These are phyloP conservation scores for Holcopasites calliopsidis DNA, from an alignment of 1,140 invertebrate genomes.

Conservation along the genomic window DNA sequence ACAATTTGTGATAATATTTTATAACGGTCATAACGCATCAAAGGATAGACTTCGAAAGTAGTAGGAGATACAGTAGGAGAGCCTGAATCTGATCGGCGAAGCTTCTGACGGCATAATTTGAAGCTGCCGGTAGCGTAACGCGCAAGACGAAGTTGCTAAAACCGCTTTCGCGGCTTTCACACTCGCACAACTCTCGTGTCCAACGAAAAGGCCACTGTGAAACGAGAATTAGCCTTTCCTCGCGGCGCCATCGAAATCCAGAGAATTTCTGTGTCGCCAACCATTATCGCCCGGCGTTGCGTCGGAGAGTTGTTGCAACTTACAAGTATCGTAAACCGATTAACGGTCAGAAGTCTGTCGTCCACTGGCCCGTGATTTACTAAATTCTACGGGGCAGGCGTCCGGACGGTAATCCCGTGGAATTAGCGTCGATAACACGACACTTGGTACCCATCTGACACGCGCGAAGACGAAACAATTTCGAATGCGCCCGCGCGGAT, in stretches of 20 bases:
- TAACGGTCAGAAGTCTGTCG: not conserved
- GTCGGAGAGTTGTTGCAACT: not conserved
- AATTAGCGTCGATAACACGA: not conserved
- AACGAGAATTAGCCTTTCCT: not conserved
- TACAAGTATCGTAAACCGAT: conserved; percentile 26
- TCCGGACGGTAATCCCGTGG: not conserved
- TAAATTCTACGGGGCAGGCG: too few relatives aligned
- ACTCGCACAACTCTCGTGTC: too few relatives aligned
- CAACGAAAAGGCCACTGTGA: not conserved
- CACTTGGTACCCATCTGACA: not conserved
- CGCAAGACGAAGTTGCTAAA: too few relatives aligned
- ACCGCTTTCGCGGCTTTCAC: too few relatives aligned
- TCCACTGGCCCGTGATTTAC: not conserved
- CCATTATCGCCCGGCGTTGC: not conserved
- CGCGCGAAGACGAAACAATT: not conserved
- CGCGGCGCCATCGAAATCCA: not conserved
- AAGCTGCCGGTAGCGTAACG: too few relatives aligned
- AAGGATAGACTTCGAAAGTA: too few relatives aligned
- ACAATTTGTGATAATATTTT: too few relatives aligned
- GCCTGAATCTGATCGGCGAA: too few relatives aligned
- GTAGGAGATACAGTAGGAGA: too few relatives aligned
- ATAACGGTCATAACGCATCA: too few relatives aligned
- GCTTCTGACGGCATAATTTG: too few relatives aligned
- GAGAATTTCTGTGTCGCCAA: not conserved
- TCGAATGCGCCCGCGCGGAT: not conserved